Base-by-base conservation (phyloP, 1,140 invertebrate genomes). In the Caenorhabditis brenneri region DNA sequence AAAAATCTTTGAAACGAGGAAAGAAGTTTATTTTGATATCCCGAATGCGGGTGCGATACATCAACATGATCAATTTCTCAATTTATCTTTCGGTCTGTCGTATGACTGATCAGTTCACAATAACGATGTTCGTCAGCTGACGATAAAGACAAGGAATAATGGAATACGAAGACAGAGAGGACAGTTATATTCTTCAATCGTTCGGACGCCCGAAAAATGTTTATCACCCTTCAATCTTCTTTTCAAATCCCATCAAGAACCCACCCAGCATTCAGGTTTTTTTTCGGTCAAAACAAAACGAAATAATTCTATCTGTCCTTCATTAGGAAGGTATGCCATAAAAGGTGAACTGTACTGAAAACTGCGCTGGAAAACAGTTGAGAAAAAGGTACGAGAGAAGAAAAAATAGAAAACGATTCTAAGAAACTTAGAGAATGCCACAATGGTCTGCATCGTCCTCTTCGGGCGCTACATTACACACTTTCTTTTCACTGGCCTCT, bases 51-150 rank as follows among this genome's bases (percentile, higher is more conserved):
- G 5, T 5, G 39, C 65, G 65, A 74, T 74, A 74, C 65, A 74
- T 74, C 65, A 74, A 74, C 65, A 42, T 42, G 65, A 74, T 74
- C n/a, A 74, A 74, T 74, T 42, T 42, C 65, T 74, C 65, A 74
- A 74, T 74, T 42, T 27, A 42, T 74, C 65, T 74, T 42, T 24
- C 9, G 36, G 33, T 65, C 1, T 74, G 65, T 74, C 65, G 65
- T 74, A 74, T 74, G 65, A 74, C 65, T 74, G 65, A 74, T 74
- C 65, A 74, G 65, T 74, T 74, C 65, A 42, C 65, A 74, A 74
- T 74, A 74, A 74, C 65, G 65, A 74, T 74, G 65, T 74, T 74
- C 65, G 65, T 74, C 65, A 74, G 65, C 65, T 74, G 65, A 74
- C 65, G n/a, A 31, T 51, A 9, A 19, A n/a, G 10, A 29, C 12